Percentiles rank a stretch among this genome's conserved stretches.
Conservation (phyloP, 1,140 invertebrate genomes). For the Trachymyrmex cornetzi region DNA sequence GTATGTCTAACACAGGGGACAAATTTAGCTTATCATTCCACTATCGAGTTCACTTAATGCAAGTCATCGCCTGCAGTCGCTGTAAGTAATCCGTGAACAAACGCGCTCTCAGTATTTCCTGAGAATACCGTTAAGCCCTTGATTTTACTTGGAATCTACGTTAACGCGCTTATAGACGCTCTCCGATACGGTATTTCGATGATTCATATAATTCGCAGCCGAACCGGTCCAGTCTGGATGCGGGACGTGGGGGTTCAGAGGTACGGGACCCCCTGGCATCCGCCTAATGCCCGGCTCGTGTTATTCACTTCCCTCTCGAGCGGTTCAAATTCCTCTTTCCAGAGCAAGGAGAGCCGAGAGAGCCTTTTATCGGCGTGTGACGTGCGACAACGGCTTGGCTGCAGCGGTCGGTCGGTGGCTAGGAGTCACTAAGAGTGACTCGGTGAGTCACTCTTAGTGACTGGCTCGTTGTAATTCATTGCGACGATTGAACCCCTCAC, state of each 20-base stretch:
- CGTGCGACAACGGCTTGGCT: slow-evolving; percentile 31
- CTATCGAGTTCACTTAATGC: not conserved
- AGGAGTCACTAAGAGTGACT: no score
- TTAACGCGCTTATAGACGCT: slow-evolving; percentile 16
- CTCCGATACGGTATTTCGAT: slow-evolving; percentile 36
- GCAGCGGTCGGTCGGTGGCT: slow-evolving; percentile 42
- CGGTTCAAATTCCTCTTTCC: slow-evolving; percentile 66
- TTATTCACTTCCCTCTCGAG: slow-evolving; percentile 49
- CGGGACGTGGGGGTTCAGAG: not conserved
- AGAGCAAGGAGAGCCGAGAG: slow-evolving; percentile 23
- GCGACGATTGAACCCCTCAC: slow-evolving; percentile 74
- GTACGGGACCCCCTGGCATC: slow-evolving; percentile 15
- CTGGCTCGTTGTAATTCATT: slow-evolving; percentile 80
- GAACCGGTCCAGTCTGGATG: not conserved
- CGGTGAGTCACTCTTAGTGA: slow-evolving; percentile 75
- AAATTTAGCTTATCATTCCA: not conserved
- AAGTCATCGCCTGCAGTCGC: slow-evolving; percentile 7
- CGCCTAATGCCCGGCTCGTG: slow-evolving; percentile 17
- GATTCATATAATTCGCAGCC: slow-evolving; percentile 68
- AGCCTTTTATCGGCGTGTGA: slow-evolving; percentile 53
- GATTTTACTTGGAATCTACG: slow-evolving; percentile 29
- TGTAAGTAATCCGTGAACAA: not conserved
- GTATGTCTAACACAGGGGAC: not conserved
- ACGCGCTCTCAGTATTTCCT: not conserved
- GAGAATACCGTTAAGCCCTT: slow-evolving; percentile 16